Conservation (phyloP, 2,797 vertebrate species). For the Cynopterus sphinx region DNA sequence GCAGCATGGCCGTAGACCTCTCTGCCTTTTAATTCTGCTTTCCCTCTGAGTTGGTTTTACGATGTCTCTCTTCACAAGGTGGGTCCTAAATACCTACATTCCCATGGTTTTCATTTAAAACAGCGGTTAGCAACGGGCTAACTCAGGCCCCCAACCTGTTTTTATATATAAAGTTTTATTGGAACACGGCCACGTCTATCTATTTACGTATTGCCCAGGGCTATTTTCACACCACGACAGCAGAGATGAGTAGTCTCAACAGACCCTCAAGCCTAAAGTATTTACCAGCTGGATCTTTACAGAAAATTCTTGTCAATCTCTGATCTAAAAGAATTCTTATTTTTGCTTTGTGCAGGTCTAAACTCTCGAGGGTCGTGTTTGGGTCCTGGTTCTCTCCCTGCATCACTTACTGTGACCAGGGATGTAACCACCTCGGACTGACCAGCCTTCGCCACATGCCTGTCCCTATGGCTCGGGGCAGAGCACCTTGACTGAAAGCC, state of each 20-base stretch:
- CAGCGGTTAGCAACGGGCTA: background rate
- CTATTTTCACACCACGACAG: background rate
- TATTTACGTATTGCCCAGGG: background rate
- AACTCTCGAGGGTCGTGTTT: background rate
- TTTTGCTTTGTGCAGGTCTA: background rate
- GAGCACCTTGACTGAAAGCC: background rate
- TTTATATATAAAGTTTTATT: slow-evolving; percentile 18
- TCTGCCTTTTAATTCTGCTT: background rate
- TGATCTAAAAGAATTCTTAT: background rate
- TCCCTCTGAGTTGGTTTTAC: background rate
- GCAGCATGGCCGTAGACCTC: background rate
- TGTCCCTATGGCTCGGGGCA: background rate
- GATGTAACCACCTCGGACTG: background rate
- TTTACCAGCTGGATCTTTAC: background rate
- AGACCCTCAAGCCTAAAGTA: background rate
- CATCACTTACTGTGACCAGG: background rate
- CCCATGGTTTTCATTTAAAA: background rate
- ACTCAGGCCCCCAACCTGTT: background rate
- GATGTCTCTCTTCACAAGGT: background rate
- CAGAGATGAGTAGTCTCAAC: background rate
- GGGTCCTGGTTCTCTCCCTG: background rate
- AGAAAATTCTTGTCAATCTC: background rate
- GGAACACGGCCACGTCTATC: background rate
- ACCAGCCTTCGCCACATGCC: background rate
- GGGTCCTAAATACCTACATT: background rate